phyloP scores from a whole-genome alignment of 2,888 invertebrate genomes.

The Sphaeridia pumilis region DNA sequence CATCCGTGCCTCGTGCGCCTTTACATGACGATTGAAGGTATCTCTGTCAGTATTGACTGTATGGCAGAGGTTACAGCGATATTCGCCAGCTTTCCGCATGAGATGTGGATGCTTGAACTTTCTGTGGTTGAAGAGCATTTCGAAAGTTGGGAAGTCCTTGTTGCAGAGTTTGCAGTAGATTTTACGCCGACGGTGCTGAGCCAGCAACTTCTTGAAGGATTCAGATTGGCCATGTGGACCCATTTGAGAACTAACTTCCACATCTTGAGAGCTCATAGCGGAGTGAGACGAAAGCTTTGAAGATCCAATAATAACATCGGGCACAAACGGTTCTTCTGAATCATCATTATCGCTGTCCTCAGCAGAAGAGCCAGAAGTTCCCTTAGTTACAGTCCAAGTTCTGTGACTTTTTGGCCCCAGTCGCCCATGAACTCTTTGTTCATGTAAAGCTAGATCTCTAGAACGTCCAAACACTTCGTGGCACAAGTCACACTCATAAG shows the following conservation, averaged over 20 bases:
- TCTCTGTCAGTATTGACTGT: background rate
- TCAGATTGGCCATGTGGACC: background rate
- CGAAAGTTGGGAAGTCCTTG: background rate
- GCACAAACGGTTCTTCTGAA: background rate
- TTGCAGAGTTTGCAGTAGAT: constrained; percentile 1
- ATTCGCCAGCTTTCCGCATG: background rate
- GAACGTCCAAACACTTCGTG: background rate
- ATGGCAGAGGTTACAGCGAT: background rate
- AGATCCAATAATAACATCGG: background rate
- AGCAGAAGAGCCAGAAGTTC: too few species aligned
- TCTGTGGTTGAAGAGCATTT: background rate
- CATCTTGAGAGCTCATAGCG: too few species aligned
- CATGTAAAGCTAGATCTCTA: background rate
- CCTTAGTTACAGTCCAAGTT: background rate
- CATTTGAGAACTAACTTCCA: too few species aligned
- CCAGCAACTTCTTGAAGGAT: background rate
- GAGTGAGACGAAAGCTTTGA: background rate
- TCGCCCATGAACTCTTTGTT: background rate
- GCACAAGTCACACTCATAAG: background rate
- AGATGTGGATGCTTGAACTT: background rate
- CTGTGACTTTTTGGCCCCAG: background rate
- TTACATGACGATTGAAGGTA: background rate
- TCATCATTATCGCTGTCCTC: too few species aligned
- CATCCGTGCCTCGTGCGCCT: background rate
- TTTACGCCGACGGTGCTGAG: background rate